Evolutionary conservation across 92 coral and sea anemone genomes (phyloP).

Genomic region (Blastomussa wellsi): DNA sequence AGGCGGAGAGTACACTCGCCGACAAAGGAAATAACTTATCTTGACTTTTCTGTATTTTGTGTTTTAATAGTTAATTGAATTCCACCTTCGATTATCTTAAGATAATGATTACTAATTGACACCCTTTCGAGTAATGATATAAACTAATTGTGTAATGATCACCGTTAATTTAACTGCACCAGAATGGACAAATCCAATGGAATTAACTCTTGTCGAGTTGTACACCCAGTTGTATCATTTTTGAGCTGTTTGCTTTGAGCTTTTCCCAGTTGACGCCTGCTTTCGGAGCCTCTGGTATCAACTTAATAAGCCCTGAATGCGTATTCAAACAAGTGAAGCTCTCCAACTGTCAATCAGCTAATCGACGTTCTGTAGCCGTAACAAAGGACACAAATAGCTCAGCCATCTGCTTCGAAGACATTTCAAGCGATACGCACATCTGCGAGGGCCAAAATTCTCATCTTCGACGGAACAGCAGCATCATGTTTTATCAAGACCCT

Average conservation of each 20-base stretch:
- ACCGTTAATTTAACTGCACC: slow-evolving; percentile 73
- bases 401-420: slow-evolving; percentile 54
- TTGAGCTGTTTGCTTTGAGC: slow-evolving; percentile 14
- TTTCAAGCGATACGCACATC: slow-evolving; percentile 41
- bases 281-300: slow-evolving; percentile 26
- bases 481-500: slow-evolving; percentile 92
- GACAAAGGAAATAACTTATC: slow-evolving; percentile 74
- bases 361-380: slow-evolving; percentile 49
- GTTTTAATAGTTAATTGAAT: slow-evolving; percentile 95
- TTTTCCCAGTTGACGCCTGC: background rate
- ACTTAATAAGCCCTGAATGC: slow-evolving; percentile 62
- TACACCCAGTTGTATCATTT: slow-evolving; percentile 33
- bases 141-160: slow-evolving; percentile 93
- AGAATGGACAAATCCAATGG: slow-evolving; percentile 25
- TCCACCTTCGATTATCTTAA: slow-evolving; percentile 95
- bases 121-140: slow-evolving; percentile 88
- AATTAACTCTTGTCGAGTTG: slow-evolving; percentile 12
- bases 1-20: slow-evolving; percentile 66
- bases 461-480: slow-evolving; percentile 13
- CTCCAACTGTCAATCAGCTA: slow-evolving; percentile 62
- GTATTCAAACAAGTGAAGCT: slow-evolving; percentile 70
- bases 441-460: slow-evolving; percentile 31
- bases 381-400: slow-evolving; percentile 44
- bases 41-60: slow-evolving; percentile 70
- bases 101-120: slow-evolving; percentile 97